phyloP scores from a whole-genome alignment of 2,113 vertebrate species.

The Emberiza fucata region DNA sequence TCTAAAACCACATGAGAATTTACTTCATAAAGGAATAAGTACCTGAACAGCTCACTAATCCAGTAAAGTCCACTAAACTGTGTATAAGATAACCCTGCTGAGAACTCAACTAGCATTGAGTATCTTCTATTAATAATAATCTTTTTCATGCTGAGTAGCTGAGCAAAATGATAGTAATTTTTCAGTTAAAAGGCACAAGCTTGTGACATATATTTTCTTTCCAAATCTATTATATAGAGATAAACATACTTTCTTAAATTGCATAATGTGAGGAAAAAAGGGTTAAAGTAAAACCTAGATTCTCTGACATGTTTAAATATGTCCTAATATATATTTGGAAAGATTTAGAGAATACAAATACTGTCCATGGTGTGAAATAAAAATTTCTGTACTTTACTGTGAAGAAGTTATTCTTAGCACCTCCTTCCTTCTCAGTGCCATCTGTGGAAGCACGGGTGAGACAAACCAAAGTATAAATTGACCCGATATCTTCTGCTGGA shows the following conservation, averaged over 20 bases:
- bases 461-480: neutral
- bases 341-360: neutral
- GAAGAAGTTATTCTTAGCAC: neutral
- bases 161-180: neutral
- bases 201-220: neutral
- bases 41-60: neutral
- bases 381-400: neutral
- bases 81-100: neutral
- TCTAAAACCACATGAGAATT: neutral
- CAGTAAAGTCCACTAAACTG: neutral
- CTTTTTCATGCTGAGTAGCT: neutral
- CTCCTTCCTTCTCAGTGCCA: neutral
- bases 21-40: neutral
- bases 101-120: neutral
- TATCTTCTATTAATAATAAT: slow-evolving; percentile 19
- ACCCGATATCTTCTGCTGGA: neutral
- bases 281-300: neutral
- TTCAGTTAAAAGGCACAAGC: neutral
- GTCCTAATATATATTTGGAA: neutral
- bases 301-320: neutral
- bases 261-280: neutral
- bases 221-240: neutral
- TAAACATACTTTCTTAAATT: neutral
- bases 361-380: neutral
- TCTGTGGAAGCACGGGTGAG: neutral